Evolutionary conservation across 1,140 invertebrate genomes (phyloP).

Genomic region (Episyrphus balteatus): DNA sequence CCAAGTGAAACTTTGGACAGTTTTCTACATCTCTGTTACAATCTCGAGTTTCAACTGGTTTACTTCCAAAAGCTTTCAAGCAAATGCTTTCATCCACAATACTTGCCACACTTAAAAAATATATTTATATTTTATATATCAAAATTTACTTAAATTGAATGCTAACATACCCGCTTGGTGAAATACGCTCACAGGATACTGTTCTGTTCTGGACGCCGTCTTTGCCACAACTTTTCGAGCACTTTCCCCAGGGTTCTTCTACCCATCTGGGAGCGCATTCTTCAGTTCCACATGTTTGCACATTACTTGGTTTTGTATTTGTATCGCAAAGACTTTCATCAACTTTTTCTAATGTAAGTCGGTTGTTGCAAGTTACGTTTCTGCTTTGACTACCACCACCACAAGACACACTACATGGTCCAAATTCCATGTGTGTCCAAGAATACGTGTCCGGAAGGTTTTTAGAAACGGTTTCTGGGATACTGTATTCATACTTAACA

Average conservation of each 20-base stretch:
- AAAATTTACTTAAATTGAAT: neutral
- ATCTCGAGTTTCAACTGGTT: constrained; percentile 54
- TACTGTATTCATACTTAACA: constrained; percentile 83
- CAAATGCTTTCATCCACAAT: constrained; percentile 58
- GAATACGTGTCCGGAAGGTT: constrained; percentile 57
- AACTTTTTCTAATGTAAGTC: constrained; percentile 53
- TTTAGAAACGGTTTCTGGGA: constrained; percentile 60
- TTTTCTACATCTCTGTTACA: constrained; percentile 60
- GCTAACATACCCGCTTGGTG: constrained; percentile 41
- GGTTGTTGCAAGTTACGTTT: constrained; percentile 58
- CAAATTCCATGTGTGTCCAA: constrained; percentile 71
- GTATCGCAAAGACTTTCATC: constrained; percentile 68
- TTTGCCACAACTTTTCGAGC: constrained; percentile 67
- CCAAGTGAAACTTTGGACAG: constrained; percentile 75
- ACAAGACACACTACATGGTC: constrained; percentile 68
- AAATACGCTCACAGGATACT: constrained; percentile 57
- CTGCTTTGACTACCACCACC: constrained; percentile 77
- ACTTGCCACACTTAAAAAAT: constrained; percentile 12
- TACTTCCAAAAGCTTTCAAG: constrained; percentile 49
- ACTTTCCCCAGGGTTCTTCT: constrained; percentile 69
- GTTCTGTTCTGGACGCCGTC: constrained; percentile 57
- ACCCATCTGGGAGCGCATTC: constrained; percentile 79
- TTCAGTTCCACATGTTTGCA: constrained; percentile 59
- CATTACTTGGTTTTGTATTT: constrained; percentile 51
- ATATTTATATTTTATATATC: neutral